Evolutionary conservation across 1,140 invertebrate species (phyloP), one percentile per base, ranked within the genome.

Genomic region (Zaprionus tsacasi): DNA sequence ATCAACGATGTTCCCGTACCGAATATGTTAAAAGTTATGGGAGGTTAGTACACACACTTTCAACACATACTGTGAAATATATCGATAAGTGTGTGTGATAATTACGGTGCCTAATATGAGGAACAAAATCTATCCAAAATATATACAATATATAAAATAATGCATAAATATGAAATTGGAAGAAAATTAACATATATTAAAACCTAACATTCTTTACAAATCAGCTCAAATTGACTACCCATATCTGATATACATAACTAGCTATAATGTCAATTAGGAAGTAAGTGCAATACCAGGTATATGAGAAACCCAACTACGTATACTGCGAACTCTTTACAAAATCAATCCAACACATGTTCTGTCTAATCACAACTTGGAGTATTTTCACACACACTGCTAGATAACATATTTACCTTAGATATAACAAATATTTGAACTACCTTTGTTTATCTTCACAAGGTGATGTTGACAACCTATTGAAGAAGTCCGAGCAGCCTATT

Each of bases 1-100:
- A 94, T 94, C 45, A 92, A 79, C 4, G 94, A 95, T 74, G 77
- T 94, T n/a, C 21, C 69, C 0, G 50, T 75, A 17, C 75, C 78
- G 3, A 57, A 33, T 10, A 17, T 90, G 6, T 0, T 82, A 1
- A 57, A 77, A 2, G 33, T 8, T 4, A 81, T 83, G 76, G 38
- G 64, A 48, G 55, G 91, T 92, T 63, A 78, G 79, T 82, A 38
- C 12, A 15, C 21, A 3, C 21, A n/a, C 12, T 52, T 54, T 13
- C 2, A 25, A 6, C 21, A 21, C 3, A 30, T 30, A 30, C 8
- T 30, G n/a, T 30, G 12, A n/a, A 0, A 21, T n/a, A 15, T 13
- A 13, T 35, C 0, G 10, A 35, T 21, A 21, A 2, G 21, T 21
- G 21, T 21, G 21, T 21, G 21, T 21, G 21, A 21, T 21, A 21